Percentiles rank a stretch among this genome's conserved stretches.
Conservation (phyloP, 2,888 invertebrate species). For the Resseliella maxima region DNA sequence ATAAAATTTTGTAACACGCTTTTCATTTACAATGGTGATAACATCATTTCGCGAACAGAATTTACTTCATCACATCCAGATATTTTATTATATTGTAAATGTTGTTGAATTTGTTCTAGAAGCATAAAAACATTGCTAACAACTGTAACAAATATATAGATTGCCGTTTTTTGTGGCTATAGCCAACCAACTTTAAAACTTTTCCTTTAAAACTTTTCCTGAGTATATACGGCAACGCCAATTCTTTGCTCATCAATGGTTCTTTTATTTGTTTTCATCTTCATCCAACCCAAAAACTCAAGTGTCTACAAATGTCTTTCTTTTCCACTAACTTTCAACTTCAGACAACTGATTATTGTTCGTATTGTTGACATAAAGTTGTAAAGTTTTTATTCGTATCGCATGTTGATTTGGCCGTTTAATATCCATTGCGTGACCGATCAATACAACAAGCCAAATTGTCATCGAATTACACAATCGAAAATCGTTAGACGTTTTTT, state of each 20-base stretch:
- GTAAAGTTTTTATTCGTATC: neutral
- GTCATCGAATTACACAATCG: neutral
- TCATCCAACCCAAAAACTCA: neutral
- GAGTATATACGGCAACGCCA: constrained; percentile 6
- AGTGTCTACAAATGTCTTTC: neutral
- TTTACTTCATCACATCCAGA: neutral
- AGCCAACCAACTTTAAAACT: neutral
- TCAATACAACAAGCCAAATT: neutral
- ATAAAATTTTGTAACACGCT: neutral
- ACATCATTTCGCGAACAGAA: neutral
- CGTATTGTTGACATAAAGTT: constrained; percentile 33
- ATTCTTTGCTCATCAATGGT: neutral
- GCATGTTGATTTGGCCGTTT: neutral
- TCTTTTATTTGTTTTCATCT: neutral
- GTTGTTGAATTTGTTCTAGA: neutral
- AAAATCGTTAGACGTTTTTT: neutral
- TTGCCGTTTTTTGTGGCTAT: neutral
- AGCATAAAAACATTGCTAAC: neutral
- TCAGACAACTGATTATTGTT: constrained; percentile 30
- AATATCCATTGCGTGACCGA: neutral
- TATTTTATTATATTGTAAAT: neutral
- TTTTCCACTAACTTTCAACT: constrained; percentile 41
- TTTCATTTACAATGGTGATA: neutral
- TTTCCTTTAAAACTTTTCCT: constrained; percentile 23
- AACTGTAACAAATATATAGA: neutral